A percentile compares a stretch with the other conserved stretches of the same genome.
Evolutionary conservation across 2,888 invertebrate species (phyloP).

Genomic region (Tetramorium bicarinatum): DNA sequence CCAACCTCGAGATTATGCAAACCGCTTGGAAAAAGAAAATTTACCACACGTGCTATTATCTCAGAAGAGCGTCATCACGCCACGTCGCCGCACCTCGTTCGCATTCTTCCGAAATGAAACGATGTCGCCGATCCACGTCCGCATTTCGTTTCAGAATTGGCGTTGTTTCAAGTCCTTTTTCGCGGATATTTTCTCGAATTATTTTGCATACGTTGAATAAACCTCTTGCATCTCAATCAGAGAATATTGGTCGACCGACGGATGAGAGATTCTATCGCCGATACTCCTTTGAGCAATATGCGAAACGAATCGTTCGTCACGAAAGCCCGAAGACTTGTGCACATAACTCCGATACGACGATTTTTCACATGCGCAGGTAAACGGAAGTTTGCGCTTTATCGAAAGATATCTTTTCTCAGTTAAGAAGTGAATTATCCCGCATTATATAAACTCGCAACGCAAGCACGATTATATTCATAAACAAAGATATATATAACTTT

Average conservation of each 20-base stretch:
- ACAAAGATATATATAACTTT: constrained; percentile 2
- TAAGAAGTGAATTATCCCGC: background rate
- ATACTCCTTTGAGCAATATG: constrained; percentile 28
- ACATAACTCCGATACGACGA: background rate
- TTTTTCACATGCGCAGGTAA: background rate
- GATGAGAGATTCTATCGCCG: constrained; percentile 5
- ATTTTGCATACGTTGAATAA: constrained; percentile 35
- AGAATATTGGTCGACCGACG: constrained; percentile 21
- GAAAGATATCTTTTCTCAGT: background rate
- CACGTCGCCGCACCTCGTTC: background rate
- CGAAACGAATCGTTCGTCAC: background rate
- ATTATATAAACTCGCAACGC: background rate
- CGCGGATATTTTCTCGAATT: constrained; percentile 41
- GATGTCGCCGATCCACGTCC: background rate
- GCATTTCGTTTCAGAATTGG: constrained; percentile 35
- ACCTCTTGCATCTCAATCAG: constrained; percentile 22
- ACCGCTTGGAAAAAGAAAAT: background rate
- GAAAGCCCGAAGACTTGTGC: background rate
- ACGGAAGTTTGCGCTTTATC: background rate
- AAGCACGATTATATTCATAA: background rate
- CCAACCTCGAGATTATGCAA: background rate
- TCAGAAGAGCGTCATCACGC: background rate
- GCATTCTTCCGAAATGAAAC: constrained; percentile 27
- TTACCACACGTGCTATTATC: background rate
- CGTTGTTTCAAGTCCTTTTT: constrained; percentile 46